Base-by-base conservation (phyloP, 2,797 vertebrate species). In the Heterohyrax brucei region DNA sequence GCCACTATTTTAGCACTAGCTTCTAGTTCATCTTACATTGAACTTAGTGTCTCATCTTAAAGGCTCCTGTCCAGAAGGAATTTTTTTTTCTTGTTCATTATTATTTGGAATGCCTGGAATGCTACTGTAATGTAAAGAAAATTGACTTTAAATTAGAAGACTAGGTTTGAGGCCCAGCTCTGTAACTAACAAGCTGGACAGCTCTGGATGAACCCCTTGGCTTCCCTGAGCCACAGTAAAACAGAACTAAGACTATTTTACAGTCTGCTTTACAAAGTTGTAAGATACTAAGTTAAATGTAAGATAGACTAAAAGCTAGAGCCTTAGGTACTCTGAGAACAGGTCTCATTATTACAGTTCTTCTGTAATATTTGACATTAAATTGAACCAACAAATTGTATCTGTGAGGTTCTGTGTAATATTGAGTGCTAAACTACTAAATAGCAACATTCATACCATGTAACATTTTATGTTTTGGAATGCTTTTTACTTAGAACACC, bases 301-400 rank as follows among this genome's bases (percentile, higher is more conserved):
- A 39, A 39, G 39, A 39, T 39, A 39, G 39, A 39, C 39, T 39
- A 39, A 39, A 39, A 39, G 39, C 39, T 39, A 39, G 56, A 94
- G 48, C 72, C 44, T 78, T 48, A 76, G 81, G 79, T 39, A 53
- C 48, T 87, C 81, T 2, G 0, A 53, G 76, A 91, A 79, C 77
- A 89, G 30, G 59, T 14, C 28, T 46, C 56, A 5, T 94, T 92
- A 88, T 66, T 61, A 30, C 66, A 53, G 70, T 82, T 87, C 84
- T 39, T 64, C 30, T 72, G 13, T 88, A 89, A 95, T 89, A 93
- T 66, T 95, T 95, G 94, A 87, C 3, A 21, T 95, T 89, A 86
- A 87, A 91, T 77, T 79, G 59, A 85, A 53, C 90, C 56, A 75
- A 73, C 94, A 88, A 97, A 96, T 77, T 39, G 3, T 26, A n/a